A percentile compares a stretch with the other conserved stretches of the same genome.
Evolutionary conservation across 2,797 vertebrate genomes (phyloP).

Genomic region (Cygnus olor): DNA sequence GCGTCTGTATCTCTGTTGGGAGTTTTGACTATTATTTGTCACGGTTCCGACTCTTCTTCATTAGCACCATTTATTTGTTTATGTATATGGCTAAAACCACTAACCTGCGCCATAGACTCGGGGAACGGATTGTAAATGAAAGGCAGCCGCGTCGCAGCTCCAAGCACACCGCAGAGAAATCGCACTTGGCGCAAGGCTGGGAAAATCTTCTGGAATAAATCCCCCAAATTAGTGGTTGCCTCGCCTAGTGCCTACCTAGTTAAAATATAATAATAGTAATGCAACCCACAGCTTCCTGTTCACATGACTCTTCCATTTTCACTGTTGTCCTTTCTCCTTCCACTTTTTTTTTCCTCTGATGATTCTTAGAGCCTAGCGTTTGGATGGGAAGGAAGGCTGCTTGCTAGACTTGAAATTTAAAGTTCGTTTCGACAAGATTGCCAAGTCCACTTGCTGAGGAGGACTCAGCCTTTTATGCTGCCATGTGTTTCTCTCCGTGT

Average conservation of each 20-base stretch:
- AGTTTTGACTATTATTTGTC: background rate
- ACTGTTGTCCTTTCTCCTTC: background rate
- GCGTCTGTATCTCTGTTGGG: background rate
- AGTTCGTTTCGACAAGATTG: constrained; percentile 15
- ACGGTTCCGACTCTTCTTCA: background rate
- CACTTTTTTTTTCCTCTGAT: background rate
- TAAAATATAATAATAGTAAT: background rate
- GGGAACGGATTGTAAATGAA: background rate
- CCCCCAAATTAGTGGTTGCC: background rate
- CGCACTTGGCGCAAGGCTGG: background rate
- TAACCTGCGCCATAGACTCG: background rate
- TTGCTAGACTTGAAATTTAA: background rate
- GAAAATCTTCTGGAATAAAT: background rate
- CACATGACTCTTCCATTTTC: background rate
- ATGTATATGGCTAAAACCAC: background rate
- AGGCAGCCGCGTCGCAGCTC: background rate
- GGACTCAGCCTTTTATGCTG: background rate
- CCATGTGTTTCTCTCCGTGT: background rate
- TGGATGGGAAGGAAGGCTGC: background rate
- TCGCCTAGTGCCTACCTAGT: background rate
- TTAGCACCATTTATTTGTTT: background rate
- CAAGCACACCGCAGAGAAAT: background rate
- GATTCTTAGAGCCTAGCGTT: background rate
- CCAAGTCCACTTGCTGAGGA: background rate
- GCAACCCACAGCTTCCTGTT: background rate